Evolutionary conservation across 2,797 vertebrate species (phyloP), one percentile per base, ranked within the genome.

Genomic region (Paramormyrops hopkinsi): DNA sequence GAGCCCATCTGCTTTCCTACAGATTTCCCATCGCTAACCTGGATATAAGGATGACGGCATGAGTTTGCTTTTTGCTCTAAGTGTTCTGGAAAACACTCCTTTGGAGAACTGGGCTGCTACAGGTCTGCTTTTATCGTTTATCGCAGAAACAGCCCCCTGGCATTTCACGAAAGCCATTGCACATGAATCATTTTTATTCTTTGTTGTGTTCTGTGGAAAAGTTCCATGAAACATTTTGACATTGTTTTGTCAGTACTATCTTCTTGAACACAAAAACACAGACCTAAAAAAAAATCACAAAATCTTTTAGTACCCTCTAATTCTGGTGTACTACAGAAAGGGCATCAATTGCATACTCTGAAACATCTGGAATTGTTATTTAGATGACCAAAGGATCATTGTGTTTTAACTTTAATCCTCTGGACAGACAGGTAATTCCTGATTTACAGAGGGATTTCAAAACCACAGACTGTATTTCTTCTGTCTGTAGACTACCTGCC

Each of bases 1-100:
- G 59, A 25, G 73, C 7, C 84, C 69, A 51, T 91, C 86, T 88
- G n/a, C 59, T 62, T 62, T 76, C 48, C 50, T 89, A 14, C 22
- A 59, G 37, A 87, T 44, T 79, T 87, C 56, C 59, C 46, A 46
- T 79, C 44, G 85, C 88, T 4, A 73, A 83, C 87, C 89, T 62
- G 89, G 51, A 86, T 62, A 88, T 51, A 85, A 88, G 48, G 69
- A 88, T 87, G 89, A 85, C 73, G 48, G 41, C 7, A 25, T 19
- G 2, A 50, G 56, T 84, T 46, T 83, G 65, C 46, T 73, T 22
- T 89, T 73, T 88, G 87, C 46, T 62, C 41, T 88, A 89, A 83
- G 88, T 44, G 85, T 33, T 73, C 51, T 85, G 85, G 79, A 33
- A 89, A 90, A 90, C 76, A 19, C 53, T 84, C 22, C 90, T 89